A percentile compares a stretch with the other conserved stretches of the same genome.
Conservation (phyloP, 1,140 invertebrate species). For the Trichonephila clavipes region DNA sequence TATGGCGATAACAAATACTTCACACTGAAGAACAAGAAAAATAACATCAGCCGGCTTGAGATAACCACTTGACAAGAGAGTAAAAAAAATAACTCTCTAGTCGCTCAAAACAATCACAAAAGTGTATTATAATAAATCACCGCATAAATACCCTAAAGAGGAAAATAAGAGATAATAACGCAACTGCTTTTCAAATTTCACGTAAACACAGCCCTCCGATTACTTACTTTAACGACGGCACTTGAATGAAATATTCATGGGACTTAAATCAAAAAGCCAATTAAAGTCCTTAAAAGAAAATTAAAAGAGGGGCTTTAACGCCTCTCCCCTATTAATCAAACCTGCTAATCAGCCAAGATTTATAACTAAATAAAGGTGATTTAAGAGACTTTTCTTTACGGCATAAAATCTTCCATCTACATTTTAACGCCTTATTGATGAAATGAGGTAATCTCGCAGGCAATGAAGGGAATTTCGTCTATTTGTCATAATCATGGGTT, state of each 20-base stretch:
- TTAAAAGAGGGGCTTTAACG: neutral
- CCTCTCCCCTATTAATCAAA: neutral
- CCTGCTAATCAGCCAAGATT: neutral
- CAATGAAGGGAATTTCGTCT: neutral
- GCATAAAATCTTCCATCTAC: neutral
- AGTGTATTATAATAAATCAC: neutral
- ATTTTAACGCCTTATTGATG: neutral
- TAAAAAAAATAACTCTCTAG: no score
- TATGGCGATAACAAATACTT: no score
- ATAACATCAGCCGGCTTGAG: no score
- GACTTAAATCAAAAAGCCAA: constrained; percentile 4
- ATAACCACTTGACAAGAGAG: no score
- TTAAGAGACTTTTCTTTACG: neutral
- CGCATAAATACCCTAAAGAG: neutral
- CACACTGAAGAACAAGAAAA: no score
- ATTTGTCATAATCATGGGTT: constrained; percentile 12
- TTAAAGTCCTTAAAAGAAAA: constrained; percentile 6
- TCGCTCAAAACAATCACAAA: neutral
- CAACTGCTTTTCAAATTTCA: neutral
- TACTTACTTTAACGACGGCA: neutral
- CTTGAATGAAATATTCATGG: constrained; percentile 1
- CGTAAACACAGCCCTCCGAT: neutral
- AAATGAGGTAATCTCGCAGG: neutral
- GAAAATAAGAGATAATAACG: neutral
- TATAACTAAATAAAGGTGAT: neutral